These are phyloP conservation scores for Amblyornis subalaris DNA, from an alignment of 2,113 vertebrate species.

Conservation along the genomic window DNA sequence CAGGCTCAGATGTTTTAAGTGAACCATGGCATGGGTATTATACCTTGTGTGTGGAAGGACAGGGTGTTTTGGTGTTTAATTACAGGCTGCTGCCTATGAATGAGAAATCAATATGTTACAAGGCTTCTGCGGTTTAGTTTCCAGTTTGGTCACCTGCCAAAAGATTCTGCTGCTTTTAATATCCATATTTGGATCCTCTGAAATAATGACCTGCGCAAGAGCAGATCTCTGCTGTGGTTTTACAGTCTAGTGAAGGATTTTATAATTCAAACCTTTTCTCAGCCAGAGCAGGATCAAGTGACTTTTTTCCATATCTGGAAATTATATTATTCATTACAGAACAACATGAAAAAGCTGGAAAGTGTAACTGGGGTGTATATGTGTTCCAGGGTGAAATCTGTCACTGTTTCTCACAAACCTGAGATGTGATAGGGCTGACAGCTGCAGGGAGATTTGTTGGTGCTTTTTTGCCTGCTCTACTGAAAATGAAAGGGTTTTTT, in stretches of 20 bases:
- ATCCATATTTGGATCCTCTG: not conserved
- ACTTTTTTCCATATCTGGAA: not conserved
- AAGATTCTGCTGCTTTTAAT: not conserved
- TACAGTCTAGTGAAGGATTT: not conserved
- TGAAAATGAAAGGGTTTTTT: not conserved
- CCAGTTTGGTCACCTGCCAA: not conserved
- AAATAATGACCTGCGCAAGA: not conserved
- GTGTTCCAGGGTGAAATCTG: not conserved
- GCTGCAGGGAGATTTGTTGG: not conserved
- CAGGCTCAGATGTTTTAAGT: not conserved
- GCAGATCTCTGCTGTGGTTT: not conserved
- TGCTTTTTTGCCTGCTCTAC: not conserved
- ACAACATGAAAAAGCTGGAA: not conserved
- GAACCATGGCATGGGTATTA: not conserved
- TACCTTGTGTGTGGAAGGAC: not conserved
- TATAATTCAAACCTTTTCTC: not conserved
- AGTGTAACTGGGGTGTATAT: not conserved
- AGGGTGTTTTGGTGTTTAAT: not conserved
- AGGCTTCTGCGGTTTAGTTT: not conserved
- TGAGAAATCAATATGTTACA: not conserved
- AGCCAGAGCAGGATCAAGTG: not conserved
- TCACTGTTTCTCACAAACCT: not conserved
- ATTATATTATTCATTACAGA: not conserved
- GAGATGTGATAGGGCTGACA: not conserved
- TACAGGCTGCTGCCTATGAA: not conserved